Evolutionary conservation across 2,888 invertebrate species (phyloP).

Genomic region (Idaea aversata): DNA sequence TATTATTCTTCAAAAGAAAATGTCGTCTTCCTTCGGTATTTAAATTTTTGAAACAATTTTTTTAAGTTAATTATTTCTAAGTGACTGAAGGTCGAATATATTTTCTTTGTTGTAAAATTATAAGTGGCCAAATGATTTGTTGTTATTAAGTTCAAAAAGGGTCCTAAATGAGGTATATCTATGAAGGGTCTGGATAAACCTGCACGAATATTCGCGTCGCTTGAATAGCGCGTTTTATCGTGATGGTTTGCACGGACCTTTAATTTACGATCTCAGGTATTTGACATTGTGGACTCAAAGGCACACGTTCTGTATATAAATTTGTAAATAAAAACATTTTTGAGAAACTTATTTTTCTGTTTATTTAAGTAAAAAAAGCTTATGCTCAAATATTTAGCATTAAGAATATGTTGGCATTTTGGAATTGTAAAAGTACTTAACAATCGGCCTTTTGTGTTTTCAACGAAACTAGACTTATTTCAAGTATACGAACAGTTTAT

Average conservation of each 20-base stretch:
- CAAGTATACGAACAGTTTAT: conserved; percentile 67
- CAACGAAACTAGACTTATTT: conserved; percentile 53
- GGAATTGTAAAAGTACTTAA: conserved; percentile 47
- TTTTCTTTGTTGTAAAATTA: conserved; percentile 54
- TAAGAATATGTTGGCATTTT: conserved; percentile 24
- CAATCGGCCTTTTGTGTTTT: conserved; percentile 40
- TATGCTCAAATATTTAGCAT: conserved; percentile 72
- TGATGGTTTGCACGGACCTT: conserved; percentile 34
- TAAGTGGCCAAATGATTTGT: conserved; percentile 71
- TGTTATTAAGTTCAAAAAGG: conserved; percentile 27
- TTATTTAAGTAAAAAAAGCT: conserved; percentile 70
- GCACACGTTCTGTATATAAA: conserved; percentile 71
- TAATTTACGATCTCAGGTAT: neutral
- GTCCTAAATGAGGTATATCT: neutral
- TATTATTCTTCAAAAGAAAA: conserved; percentile 48
- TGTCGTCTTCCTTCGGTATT: conserved; percentile 58
- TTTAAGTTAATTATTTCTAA: conserved; percentile 44
- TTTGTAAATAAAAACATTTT: conserved; percentile 74
- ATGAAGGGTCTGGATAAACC: neutral
- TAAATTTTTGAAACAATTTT: conserved; percentile 34
- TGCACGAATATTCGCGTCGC: neutral
- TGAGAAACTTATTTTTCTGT: conserved; percentile 56
- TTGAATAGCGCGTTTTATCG: neutral
- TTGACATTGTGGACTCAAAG: conserved; percentile 22
- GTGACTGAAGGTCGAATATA: conserved; percentile 49